Percentiles rank a stretch among this genome's conserved stretches.
Conservation (phyloP, 2,797 vertebrate species). For the Manis pentadactyla region DNA sequence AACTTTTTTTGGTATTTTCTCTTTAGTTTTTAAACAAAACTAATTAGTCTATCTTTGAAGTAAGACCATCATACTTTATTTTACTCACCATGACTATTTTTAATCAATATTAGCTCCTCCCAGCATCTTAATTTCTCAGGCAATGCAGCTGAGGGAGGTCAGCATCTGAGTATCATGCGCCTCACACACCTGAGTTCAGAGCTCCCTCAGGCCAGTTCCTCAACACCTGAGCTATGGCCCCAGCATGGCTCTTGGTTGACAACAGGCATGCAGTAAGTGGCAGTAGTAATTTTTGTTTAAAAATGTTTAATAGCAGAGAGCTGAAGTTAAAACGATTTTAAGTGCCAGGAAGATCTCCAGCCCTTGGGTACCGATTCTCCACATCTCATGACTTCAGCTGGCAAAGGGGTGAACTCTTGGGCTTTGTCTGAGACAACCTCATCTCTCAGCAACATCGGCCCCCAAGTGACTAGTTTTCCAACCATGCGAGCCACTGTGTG, state of each 20-base stretch:
- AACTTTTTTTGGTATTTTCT: not conserved
- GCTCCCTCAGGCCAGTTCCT: not conserved
- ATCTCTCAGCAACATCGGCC: not conserved
- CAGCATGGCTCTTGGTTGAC: not conserved
- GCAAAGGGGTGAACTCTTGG: not conserved
- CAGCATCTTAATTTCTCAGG: not conserved
- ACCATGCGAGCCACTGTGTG: not conserved
- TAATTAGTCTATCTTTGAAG: not conserved
- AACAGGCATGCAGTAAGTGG: not conserved
- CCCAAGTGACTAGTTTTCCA: not conserved
- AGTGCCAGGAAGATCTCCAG: not conserved
- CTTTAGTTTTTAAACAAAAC: slow-evolving; percentile 43
- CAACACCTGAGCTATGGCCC: not conserved
- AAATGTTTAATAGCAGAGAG: not conserved
- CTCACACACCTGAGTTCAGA: not conserved
- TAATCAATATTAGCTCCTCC: not conserved
- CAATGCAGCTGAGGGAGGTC: not conserved
- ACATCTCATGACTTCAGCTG: not conserved
- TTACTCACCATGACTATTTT: not conserved
- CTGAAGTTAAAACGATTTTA: slow-evolving; percentile 6
- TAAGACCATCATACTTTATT: slow-evolving; percentile 1
- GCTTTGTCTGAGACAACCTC: not conserved
- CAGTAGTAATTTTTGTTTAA: slow-evolving; percentile 34
- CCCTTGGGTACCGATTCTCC: slow-evolving; percentile 1
- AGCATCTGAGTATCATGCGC: fast-evolving